Percentiles rank a stretch among this genome's conserved stretches.
Conservation (phyloP, 2,888 invertebrate genomes). For the Meiosimyza platycephala region DNA sequence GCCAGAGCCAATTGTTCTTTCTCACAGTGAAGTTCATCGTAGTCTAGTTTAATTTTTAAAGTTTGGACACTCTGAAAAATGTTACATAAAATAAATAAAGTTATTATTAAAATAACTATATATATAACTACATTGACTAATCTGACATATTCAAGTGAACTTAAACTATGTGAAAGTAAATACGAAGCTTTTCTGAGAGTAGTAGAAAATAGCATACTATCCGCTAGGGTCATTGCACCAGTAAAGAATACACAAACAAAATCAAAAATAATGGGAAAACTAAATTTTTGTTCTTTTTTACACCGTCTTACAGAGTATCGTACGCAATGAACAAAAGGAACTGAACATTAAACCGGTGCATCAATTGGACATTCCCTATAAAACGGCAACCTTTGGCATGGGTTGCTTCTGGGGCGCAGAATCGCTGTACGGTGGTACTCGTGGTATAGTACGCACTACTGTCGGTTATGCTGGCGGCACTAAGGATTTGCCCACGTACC, state of each 20-base stretch:
- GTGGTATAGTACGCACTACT: conserved; percentile 86
- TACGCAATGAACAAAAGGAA: conserved; percentile 64
- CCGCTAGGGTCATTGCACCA: conserved; percentile 1
- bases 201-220: background rate
- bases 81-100: no score
- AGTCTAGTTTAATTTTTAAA: no score
- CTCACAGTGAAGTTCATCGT: no score
- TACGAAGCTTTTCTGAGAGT: conserved; percentile 16
- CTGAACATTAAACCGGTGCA: conserved; percentile 60
- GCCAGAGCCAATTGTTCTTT: no score
- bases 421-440: conserved; percentile 77
- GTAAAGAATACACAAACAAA: background rate
- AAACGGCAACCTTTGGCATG: conserved; percentile 87
- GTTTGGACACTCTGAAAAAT: no score
- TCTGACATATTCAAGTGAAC: conserved; percentile 8
- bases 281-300: conserved; percentile 11
- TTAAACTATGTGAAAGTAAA: conserved; percentile 14
- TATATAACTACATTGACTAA: no score
- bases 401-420: conserved; percentile 95
- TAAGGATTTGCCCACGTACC: conserved; percentile 83
- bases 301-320: conserved; percentile 56
- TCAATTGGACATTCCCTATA: conserved; percentile 54
- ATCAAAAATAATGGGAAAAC: background rate
- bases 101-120: no score
- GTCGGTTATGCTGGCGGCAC: conserved; percentile 95